Percentiles rank a stretch among this genome's conserved stretches.
Conservation (phyloP, 2,113 vertebrate genomes). For the Boleophthalmus pectinirostris region DNA sequence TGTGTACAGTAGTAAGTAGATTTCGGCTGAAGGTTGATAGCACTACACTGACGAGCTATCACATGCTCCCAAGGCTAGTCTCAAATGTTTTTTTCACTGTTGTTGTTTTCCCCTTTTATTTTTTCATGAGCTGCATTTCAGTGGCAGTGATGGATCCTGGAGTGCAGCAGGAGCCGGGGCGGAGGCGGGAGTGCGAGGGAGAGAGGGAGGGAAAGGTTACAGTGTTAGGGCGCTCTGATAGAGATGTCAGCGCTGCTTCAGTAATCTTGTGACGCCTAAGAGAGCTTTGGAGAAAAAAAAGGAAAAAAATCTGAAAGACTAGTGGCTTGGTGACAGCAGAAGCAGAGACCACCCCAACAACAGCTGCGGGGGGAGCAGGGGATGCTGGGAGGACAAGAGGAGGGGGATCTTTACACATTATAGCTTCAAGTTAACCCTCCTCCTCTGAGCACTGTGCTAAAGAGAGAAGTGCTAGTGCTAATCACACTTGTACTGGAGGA, state of each 20-base stretch:
- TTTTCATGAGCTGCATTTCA: slow-evolving; percentile 24
- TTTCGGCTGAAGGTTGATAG: slow-evolving; percentile 11
- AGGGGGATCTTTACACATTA: slow-evolving; percentile 47
- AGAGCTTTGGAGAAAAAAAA: slow-evolving; percentile 12
- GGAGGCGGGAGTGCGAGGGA: slow-evolving; percentile 3
- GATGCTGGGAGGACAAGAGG: slow-evolving; percentile 43
- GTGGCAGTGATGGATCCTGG: slow-evolving; percentile 56
- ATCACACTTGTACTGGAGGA: slow-evolving; percentile 45
- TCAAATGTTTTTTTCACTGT: slow-evolving; percentile 10
- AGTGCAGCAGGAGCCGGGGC: slow-evolving; percentile 41
- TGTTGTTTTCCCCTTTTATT: slow-evolving; percentile 16
- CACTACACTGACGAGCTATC: slow-evolving; percentile 11
- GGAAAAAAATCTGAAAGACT: slow-evolving; percentile 32
- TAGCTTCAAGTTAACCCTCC: slow-evolving; percentile 56
- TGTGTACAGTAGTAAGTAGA: too few relatives aligned
- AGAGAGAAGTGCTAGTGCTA: slow-evolving; percentile 31
- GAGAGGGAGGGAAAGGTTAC: slow-evolving; percentile 48
- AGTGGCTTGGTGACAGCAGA: slow-evolving; percentile 70
- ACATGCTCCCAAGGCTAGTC: neutral
- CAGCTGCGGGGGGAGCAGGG: slow-evolving; percentile 67
- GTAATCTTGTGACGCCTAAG: slow-evolving; percentile 68
- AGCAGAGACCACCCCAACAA: slow-evolving; percentile 71
- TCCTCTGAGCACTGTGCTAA: slow-evolving; percentile 40
- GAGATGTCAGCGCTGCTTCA: slow-evolving; percentile 73
- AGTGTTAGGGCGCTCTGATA: slow-evolving; percentile 69